Conservation (phyloP, 1,140 invertebrate species). For the Sitophilus oryzae region DNA sequence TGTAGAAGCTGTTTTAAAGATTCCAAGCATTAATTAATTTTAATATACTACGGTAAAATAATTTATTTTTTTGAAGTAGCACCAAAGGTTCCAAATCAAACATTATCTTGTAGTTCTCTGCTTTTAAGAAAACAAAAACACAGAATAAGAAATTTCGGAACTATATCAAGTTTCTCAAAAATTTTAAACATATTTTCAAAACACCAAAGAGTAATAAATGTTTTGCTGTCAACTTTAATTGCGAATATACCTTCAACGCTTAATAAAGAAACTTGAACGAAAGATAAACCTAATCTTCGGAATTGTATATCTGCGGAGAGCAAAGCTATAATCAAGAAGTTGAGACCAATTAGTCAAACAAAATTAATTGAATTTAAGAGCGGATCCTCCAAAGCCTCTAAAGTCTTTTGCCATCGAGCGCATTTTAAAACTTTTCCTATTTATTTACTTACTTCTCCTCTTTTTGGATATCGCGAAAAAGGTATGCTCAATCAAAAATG, state of each 20-base stretch:
- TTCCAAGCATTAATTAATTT: too few relatives aligned
- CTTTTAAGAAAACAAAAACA: too few relatives aligned
- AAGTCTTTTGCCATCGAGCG: background rate
- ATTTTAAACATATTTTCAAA: too few relatives aligned
- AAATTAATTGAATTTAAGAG: constrained; percentile 8
- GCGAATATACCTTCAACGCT: background rate
- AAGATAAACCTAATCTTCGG: constrained; percentile 2
- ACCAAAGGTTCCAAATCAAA: too few relatives aligned
- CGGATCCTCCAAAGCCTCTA: background rate
- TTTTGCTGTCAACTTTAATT: background rate
- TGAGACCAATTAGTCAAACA: constrained; percentile 7
- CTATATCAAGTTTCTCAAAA: too few relatives aligned
- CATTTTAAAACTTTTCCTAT: background rate
- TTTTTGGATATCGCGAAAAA: too few relatives aligned
- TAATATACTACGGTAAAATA: too few relatives aligned
- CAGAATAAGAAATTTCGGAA: too few relatives aligned
- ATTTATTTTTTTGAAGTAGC: too few relatives aligned
- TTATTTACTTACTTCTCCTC: background rate
- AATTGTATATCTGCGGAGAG: constrained; percentile 1
- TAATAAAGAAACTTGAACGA: constrained; percentile 4
- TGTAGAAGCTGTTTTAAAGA: too few relatives aligned
- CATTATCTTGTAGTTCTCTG: too few relatives aligned
- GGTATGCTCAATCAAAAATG: too few relatives aligned
- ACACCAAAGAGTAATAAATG: background rate
- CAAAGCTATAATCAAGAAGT: constrained; percentile 10